These are phyloP conservation scores for Emydoidea blandingii DNA, from an alignment of 2,797 vertebrate genomes.

Conservation along the genomic window DNA sequence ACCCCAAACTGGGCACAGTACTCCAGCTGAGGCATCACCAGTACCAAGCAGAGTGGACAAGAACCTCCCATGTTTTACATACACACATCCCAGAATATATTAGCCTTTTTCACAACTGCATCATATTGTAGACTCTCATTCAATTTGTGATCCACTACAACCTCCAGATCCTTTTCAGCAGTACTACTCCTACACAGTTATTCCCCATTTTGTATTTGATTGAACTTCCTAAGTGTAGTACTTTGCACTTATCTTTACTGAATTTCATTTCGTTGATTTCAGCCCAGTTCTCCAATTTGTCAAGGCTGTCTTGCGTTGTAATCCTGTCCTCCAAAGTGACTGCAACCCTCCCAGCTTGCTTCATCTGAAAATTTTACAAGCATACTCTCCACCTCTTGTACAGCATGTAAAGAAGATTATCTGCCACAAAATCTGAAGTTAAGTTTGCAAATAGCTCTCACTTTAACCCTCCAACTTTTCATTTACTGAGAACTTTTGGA, in stretches of 20 bases:
- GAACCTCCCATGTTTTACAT: neutral
- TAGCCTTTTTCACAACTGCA: neutral
- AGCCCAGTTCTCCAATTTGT: neutral
- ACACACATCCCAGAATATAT: neutral
- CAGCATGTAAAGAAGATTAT: neutral
- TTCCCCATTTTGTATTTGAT: neutral
- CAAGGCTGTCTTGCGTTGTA: neutral
- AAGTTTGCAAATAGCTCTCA: neutral
- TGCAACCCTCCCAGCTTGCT: neutral
- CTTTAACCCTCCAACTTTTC: neutral
- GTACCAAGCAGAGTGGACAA: neutral
- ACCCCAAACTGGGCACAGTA: neutral
- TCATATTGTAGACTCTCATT: neutral
- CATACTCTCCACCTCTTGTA: neutral
- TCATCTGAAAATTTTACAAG: neutral
- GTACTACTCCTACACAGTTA: neutral
- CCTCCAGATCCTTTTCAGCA: neutral
- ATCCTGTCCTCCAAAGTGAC: neutral
- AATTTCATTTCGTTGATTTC: neutral
- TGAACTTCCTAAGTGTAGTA: neutral
- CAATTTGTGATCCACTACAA: neutral
- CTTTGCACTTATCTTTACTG: neutral
- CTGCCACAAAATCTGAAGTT: neutral
- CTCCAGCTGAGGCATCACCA: neutral
- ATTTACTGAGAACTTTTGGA: neutral